phyloP scores from a whole-genome alignment of 2,888 invertebrate species.

The Eustalomyia histrio region DNA sequence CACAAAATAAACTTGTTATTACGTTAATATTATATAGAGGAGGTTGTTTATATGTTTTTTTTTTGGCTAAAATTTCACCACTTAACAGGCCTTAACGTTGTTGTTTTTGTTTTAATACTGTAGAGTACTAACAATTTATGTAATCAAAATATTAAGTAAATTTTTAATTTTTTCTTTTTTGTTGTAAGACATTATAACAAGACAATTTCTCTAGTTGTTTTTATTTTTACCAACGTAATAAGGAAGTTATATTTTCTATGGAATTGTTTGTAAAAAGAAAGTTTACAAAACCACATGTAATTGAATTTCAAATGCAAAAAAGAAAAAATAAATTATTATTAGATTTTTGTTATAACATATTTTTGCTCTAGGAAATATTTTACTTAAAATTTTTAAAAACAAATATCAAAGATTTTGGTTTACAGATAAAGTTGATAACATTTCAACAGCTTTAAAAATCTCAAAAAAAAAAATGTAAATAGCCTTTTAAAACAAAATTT shows the following conservation, averaged over 20 bases:
- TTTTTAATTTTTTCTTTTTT: too few species aligned
- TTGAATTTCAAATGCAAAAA: not conserved
- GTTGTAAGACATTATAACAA: constrained; percentile 22
- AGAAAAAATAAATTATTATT: constrained; percentile 6
- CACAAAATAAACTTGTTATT: constrained; percentile 65
- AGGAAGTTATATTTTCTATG: constrained; percentile 47
- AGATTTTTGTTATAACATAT: not conserved
- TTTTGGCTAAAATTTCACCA: constrained; percentile 59
- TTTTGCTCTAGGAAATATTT: not conserved
- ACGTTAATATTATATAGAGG: constrained; percentile 56
- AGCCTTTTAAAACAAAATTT: too few species aligned
- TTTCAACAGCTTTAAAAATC: too few species aligned
- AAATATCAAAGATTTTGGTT: too few species aligned
- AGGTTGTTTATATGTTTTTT: constrained; percentile 49
- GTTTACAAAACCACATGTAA: constrained; percentile 2
- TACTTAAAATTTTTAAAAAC: too few species aligned
- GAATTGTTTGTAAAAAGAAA: constrained; percentile 45
- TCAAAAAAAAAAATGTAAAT: too few species aligned
- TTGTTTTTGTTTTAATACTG: constrained; percentile 25
- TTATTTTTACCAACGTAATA: constrained; percentile 26
- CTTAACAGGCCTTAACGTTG: constrained; percentile 28
- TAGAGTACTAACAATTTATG: constrained; percentile 48
- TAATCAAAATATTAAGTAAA: constrained; percentile 39
- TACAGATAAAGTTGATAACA: too few species aligned
- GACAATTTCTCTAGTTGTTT: constrained; percentile 21